Percentiles rank a stretch among this genome's conserved stretches.
Conservation (phyloP, 2,888 invertebrate species). For the Agrenia bidenticulata region DNA sequence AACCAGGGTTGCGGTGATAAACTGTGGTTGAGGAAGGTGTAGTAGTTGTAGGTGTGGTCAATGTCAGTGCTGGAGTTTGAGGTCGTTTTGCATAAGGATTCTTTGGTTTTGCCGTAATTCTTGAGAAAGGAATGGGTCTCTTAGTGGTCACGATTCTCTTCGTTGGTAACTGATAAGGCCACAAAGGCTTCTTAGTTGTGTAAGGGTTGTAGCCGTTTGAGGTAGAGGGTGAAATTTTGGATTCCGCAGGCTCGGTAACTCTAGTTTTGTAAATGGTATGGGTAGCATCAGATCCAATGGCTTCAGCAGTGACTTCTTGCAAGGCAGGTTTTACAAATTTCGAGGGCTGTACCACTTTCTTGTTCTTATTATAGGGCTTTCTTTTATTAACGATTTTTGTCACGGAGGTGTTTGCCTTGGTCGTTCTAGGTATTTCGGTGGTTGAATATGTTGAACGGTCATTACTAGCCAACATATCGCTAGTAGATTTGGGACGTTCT, state of each 20-base stretch:
- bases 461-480: conserved; percentile 38
- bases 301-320: conserved; percentile 44
- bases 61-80: conserved; percentile 27
- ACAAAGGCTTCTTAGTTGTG: conserved; percentile 36
- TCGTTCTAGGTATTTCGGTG: conserved; percentile 21
- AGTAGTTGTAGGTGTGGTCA: conserved; percentile 49
- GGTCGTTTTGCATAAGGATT: conserved; percentile 38
- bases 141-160: conserved; percentile 32
- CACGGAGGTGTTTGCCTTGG: conserved; percentile 18
- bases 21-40: conserved; percentile 43
- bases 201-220: conserved; percentile 26
- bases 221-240: conserved; percentile 33
- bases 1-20: conserved; percentile 47
- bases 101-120: conserved; percentile 38
- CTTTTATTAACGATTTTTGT: neutral
- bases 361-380: conserved; percentile 31
- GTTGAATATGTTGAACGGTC: conserved; percentile 20
- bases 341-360: conserved; percentile 38
- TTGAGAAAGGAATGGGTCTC: conserved; percentile 36
- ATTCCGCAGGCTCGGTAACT: conserved; percentile 29
- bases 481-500: conserved; percentile 32
- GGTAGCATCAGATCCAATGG: conserved; percentile 43
- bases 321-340: conserved; percentile 48
- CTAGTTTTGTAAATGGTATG: conserved; percentile 48
- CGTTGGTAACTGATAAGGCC: conserved; percentile 39